Evolutionary conservation across 2,113 vertebrate genomes (phyloP), one percentile per base, ranked within the genome.

Genomic region (Lophius piscatorius): DNA sequence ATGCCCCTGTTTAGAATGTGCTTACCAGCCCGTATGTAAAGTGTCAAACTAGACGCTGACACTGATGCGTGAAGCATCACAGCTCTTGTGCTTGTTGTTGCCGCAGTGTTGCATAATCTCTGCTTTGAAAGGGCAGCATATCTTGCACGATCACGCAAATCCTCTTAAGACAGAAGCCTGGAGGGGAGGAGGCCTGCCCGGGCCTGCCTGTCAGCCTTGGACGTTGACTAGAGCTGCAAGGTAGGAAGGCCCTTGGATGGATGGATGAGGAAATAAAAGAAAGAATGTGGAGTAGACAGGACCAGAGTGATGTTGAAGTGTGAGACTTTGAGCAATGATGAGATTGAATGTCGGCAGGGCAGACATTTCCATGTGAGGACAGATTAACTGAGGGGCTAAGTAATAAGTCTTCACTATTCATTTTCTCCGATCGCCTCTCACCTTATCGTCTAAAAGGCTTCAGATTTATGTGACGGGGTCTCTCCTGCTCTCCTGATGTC

Each of bases 301-400:
- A 33, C 50, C 14, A 58, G 13, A 24, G 6, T 11, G 1, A 5
- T 9, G 11, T 9, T 46, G 20, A 26, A 57, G 40, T 24, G 35
- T 45, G 40, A 49, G 11, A 36, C 46, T 26, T 17, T 21, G 28
- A 61, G 29, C 31, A 20, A 20, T 24, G 61, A 58, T 45, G 69
- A 46, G 22, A 58, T 9, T 51, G 42, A 74, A n/a, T n/a, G n/a
- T n/a, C n/a, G n/a, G n/a, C n/a, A n/a, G 54, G 26, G 47, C 31
- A 49, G 39, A 51, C 12, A 23, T 45, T 58, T 74, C 69, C 26
- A 55, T 21, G 31, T 34, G 62, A 59, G 26, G 52, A 80, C 62
- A 61, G 59, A 74, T 76, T 57, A 69, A 75, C 50, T 38, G 18
- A 50, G 45, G 45, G 66, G 55, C 71, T 34, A 71, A 76, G 64